Percentiles rank a stretch among this genome's conserved stretches.
These are phyloP conservation scores for Pogonognathellus flavescens DNA, from an alignment of 1,140 invertebrate genomes.

Conservation along the genomic window DNA sequence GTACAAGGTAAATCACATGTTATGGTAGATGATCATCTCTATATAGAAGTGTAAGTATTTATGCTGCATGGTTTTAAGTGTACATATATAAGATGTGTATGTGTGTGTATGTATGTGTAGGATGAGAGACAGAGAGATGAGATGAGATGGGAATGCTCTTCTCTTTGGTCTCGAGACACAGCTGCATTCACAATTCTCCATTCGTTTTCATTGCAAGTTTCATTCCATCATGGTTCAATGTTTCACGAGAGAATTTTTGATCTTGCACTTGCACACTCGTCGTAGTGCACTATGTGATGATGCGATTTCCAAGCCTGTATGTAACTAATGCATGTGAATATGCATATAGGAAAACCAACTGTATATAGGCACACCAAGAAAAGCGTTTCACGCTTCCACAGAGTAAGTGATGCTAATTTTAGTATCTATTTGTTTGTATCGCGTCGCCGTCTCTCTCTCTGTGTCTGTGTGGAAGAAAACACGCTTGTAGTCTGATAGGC, in stretches of 20 bases:
- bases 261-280: conserved; percentile 27
- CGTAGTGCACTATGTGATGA: background rate
- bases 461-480: too few species aligned
- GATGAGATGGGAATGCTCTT: background rate
- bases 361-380: too few species aligned
- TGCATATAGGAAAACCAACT: too few species aligned
- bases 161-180: background rate
- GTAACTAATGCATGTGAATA: too few species aligned
- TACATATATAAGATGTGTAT: background rate
- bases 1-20: too few species aligned
- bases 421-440: conserved; percentile 3
- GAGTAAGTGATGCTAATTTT: conserved; percentile 28
- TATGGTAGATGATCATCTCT: too few species aligned
- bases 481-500: too few species aligned
- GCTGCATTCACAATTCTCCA: background rate
- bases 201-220: conserved; percentile 25
- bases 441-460: too few species aligned
- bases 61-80: too few species aligned
- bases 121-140: background rate
- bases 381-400: conserved; percentile 2
- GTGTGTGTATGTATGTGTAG: background rate
- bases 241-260: conserved; percentile 44
- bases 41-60: too few species aligned
- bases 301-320: background rate
- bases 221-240: conserved; percentile 44